Evolutionary conservation across 2,888 invertebrate species (phyloP).

Genomic region (Campoletis raptor): DNA sequence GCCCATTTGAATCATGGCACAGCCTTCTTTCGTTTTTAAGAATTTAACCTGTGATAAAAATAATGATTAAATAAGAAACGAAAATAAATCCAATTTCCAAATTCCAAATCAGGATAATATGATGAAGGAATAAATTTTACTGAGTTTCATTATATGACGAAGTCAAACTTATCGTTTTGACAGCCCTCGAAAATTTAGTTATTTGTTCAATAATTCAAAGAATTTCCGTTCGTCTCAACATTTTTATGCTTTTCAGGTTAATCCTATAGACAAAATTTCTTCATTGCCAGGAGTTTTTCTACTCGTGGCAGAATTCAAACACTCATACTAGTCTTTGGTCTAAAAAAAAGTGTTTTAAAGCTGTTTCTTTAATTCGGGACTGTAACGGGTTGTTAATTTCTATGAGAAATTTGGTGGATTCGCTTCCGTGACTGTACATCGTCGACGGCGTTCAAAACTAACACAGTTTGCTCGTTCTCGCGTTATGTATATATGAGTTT

Average conservation of each 20-base stretch:
- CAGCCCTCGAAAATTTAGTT: background rate
- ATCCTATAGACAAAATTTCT: background rate
- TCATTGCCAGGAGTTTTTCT: background rate
- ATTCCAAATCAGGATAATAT: background rate
- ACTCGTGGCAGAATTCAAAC: background rate
- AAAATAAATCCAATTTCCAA: no score
- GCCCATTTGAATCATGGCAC: constrained; percentile 99
- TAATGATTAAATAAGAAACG: background rate
- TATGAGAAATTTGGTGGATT: background rate
- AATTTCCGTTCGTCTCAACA: background rate
- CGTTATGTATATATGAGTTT: constrained; percentile 5
- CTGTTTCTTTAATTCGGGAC: background rate
- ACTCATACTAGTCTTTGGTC: background rate
- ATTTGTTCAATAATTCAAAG: background rate
- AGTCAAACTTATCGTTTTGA: background rate
- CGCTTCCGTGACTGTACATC: background rate
- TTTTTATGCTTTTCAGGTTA: background rate
- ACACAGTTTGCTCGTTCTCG: constrained; percentile 1
- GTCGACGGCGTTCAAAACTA: constrained; percentile 5
- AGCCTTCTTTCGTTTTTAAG: constrained; percentile 98
- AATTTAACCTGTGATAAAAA: constrained; percentile 90
- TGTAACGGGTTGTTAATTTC: constrained; percentile 16
- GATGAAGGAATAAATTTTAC: background rate
- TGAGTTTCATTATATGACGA: background rate
- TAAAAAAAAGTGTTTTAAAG: background rate